Evolutionary conservation across 2,888 invertebrate genomes (phyloP).

Genomic region (Acheta domesticus): DNA sequence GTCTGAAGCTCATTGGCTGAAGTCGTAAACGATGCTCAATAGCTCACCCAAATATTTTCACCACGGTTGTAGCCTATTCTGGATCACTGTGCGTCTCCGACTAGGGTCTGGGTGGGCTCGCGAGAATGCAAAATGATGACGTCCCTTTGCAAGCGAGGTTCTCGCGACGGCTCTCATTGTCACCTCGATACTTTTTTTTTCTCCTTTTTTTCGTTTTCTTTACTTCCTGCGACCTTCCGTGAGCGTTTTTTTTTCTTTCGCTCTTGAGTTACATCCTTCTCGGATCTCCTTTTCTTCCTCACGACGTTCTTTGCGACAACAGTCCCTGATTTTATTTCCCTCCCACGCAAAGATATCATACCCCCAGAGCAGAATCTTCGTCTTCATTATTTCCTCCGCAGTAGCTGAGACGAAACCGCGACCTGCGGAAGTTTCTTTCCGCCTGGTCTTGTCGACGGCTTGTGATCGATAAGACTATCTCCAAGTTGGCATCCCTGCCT

Average conservation of each 20-base stretch:
- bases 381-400: neutral
- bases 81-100: no score
- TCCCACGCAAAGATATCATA: neutral
- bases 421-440: neutral
- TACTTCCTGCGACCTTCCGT: neutral
- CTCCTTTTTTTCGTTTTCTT: neutral
- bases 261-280: neutral
- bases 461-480: neutral
- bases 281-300: neutral
- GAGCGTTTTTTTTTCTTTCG: neutral
- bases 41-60: no score
- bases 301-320: neutral
- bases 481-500: neutral
- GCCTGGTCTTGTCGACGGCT: neutral
- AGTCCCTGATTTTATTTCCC: neutral
- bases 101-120: neutral
- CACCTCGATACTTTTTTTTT: neutral
- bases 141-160: neutral
- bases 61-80: no score
- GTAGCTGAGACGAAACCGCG: no score
- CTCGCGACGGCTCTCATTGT: neutral
- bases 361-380: neutral
- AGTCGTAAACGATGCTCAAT: no score
- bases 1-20: no score
- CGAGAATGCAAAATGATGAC: slow-evolving; percentile 8